Conservation (phyloP, 2,113 vertebrate genomes). For the Pagrus major region DNA sequence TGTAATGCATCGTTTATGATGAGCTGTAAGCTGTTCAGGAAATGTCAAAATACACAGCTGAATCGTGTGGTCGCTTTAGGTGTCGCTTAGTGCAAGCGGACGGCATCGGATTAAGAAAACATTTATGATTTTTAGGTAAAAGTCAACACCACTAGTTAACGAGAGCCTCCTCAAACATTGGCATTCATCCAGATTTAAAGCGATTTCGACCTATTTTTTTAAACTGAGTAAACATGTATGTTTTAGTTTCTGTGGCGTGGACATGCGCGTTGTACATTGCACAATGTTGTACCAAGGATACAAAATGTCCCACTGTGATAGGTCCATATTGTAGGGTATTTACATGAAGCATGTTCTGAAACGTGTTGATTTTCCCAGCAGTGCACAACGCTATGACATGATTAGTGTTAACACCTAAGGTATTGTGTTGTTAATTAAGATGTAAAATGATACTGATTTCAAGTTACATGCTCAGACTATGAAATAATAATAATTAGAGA, state of each 20-base stretch:
- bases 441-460: no score
- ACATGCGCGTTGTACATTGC: conserved; percentile 32
- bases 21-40: neutral
- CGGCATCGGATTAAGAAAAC: neutral
- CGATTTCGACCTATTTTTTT: neutral
- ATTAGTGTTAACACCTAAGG: neutral
- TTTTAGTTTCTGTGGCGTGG: neutral
- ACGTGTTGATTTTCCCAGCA: neutral
- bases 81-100: no score
- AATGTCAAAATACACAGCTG: no score
- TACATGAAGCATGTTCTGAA: neutral
- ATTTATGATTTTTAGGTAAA: no score
- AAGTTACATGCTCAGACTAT: no score
- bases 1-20: neutral
- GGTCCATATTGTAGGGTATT: neutral
- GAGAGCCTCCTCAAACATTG: neutral
- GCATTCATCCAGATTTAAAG: neutral
- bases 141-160: neutral
- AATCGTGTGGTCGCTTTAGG: neutral
- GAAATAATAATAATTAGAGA: no score
- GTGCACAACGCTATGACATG: neutral
- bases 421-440: no score
- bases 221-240: neutral
- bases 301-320: conserved; percentile 4
- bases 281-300: neutral